phyloP scores from a whole-genome alignment of 1,140 invertebrate genomes.

The Holcopasites calliopsidis region DNA sequence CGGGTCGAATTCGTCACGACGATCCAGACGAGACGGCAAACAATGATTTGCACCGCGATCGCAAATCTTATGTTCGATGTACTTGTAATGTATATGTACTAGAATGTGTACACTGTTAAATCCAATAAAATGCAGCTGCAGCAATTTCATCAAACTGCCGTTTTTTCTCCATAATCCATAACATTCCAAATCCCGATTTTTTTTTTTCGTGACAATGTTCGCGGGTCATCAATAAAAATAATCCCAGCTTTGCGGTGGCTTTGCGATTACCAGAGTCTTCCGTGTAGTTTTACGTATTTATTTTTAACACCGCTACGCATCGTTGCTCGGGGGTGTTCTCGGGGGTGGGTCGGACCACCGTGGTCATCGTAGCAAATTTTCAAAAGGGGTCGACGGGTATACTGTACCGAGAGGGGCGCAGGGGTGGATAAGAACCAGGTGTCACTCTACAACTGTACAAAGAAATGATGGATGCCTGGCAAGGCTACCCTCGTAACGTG shows the following conservation, averaged over 20 bases:
- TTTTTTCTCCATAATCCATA: neutral
- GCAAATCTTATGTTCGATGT: neutral
- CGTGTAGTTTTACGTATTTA: conserved; percentile 50
- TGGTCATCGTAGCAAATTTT: conserved; percentile 36
- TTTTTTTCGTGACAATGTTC: neutral
- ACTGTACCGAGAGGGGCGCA: conserved; percentile 24
- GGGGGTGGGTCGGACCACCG: conserved; percentile 41
- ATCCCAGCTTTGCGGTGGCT: conserved; percentile 49
- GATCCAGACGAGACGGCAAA: neutral
- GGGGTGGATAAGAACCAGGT: conserved; percentile 64
- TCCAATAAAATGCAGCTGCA: neutral
- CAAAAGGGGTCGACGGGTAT: conserved; percentile 53
- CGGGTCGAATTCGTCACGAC: conserved; percentile 62
- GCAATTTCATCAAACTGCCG: neutral
- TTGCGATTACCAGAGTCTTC: conserved; percentile 20
- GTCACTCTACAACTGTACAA: conserved; percentile 66
- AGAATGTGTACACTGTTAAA: too few relatives aligned
- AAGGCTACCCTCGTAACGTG: conserved; percentile 65
- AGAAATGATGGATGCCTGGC: conserved; percentile 69
- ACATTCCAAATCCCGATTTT: conserved; percentile 21
- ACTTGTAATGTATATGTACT: neutral
- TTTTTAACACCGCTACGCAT: conserved; percentile 36
- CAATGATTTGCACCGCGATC: neutral
- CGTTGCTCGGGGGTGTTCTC: conserved; percentile 34
- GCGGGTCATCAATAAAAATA: conserved; percentile 59